Evolutionary conservation across 2,113 vertebrate species (phyloP).

Genomic region (Meleagris gallopavo): DNA sequence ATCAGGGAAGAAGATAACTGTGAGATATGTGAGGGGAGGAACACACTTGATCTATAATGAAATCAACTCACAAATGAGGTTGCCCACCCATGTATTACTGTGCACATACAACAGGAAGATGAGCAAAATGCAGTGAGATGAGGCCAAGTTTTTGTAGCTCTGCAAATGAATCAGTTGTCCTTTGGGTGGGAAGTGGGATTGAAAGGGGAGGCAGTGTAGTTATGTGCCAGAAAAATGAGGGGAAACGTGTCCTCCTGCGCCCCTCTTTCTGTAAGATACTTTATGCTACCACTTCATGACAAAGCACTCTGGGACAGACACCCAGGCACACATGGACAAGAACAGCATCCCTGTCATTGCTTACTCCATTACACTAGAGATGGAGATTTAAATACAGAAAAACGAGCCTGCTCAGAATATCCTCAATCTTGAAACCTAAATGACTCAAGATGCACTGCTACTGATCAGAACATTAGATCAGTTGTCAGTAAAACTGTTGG

Average conservation of each 20-base stretch:
- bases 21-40: not conserved
- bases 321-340: not conserved
- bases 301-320: not conserved
- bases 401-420: not conserved
- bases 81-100: slow-evolving; percentile 17
- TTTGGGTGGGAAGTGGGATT: not conserved
- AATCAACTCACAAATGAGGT: slow-evolving; percentile 57
- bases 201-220: not conserved
- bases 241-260: not conserved
- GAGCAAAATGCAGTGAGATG: not conserved
- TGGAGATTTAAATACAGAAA: not conserved
- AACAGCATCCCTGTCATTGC: not conserved
- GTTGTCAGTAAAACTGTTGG: not conserved
- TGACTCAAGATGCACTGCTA: not conserved
- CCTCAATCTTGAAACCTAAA: not conserved
- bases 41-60: slow-evolving; percentile 46
- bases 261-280: not conserved
- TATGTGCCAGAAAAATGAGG: not conserved
- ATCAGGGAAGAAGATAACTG: slow-evolving; percentile 16
- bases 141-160: slow-evolving; percentile 15
- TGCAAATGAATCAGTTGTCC: not conserved
- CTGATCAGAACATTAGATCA: not conserved
- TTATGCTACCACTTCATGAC: not conserved
- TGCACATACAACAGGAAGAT: not conserved
- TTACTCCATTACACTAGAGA: not conserved